Evolutionary conservation across 2,113 vertebrate genomes (phyloP), one percentile per base, ranked within the genome.

Genomic region (Psettodes erumei): DNA sequence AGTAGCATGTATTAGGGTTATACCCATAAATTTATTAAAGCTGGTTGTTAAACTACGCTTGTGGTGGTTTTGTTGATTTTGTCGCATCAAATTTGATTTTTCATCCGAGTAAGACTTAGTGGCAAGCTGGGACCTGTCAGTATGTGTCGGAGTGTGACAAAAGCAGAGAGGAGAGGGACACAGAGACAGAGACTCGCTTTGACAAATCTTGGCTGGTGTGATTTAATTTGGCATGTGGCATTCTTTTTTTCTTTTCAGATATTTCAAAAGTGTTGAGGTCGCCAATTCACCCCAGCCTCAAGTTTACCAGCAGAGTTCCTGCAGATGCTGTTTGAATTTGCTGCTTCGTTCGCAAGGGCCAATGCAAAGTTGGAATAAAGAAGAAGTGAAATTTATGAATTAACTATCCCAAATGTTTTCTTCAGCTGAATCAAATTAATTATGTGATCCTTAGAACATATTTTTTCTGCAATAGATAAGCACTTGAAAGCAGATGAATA

Each of bases 61-160:
- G 35, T n/a, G n/a, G n/a, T n/a, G 43, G 37, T 61, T 53, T 18
- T 47, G 32, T 21, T 66, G 3, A 66, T 32, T 28, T 47, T 60
- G 30, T 21, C 64, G 27, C 33, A 45, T 15, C 33, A 1, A 1
- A 5, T 55, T 27, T 51, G 4, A 63, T 54, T 18, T 67, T 58
- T 51, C 2, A 59, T 23, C 13, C 7, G 1, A 28, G 4, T 32
- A 53, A 18, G 27, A 48, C 37, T 66, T 63, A 27, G 4, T 79
- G 19, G 25, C 37, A 38, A 65, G 48, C 37, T 54, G 58, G 42
- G 33, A 47, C 35, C 19, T 35, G 63, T 65, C 8, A 51, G 19
- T 64, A 37, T 32, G 28, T 56, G 40, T 15, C 55, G 42, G 35
- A 37, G 18, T 58, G 48, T 54, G 53, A 76, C 9, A 69, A 60